Percentiles rank a stretch among this genome's conserved stretches.
Evolutionary conservation across 1,140 invertebrate genomes (phyloP).

Genomic region (Camponotus vicinus): DNA sequence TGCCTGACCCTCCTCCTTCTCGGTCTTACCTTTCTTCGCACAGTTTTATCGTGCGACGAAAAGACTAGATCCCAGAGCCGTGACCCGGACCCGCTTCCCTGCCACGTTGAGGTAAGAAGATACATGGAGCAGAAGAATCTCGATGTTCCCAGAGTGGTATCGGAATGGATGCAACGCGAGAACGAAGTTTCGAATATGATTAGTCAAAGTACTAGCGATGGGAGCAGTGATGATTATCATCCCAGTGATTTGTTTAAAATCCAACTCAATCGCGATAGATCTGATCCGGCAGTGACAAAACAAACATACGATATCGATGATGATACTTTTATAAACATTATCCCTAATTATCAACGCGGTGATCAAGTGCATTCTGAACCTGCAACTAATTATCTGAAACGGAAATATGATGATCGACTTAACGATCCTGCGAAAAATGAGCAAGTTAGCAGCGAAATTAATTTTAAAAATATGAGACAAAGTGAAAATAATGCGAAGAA

Average conservation of each 20-base stretch:
- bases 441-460: not conserved
- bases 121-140: constrained; percentile 30
- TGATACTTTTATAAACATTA: not conserved
- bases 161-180: constrained; percentile 40
- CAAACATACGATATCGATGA: not conserved
- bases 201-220: constrained; percentile 40
- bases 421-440: not conserved
- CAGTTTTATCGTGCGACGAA: constrained; percentile 69
- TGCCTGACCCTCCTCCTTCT: constrained; percentile 73
- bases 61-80: constrained; percentile 59
- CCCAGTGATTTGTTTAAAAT: not conserved
- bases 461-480: constrained; percentile 5
- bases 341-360: not conserved
- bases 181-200: constrained; percentile 15
- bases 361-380: not conserved
- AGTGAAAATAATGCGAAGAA: not conserved
- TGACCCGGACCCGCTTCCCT: constrained; percentile 50
- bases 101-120: constrained; percentile 27
- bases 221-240: not conserved
- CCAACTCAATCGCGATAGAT: not conserved
- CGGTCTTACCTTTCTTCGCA: constrained; percentile 59
- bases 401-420: not conserved
- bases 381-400: not conserved
- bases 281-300: not conserved
- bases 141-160: not conserved